phyloP scores from a whole-genome alignment of 2,888 invertebrate genomes.

The Epiperipatus broadwayi region DNA sequence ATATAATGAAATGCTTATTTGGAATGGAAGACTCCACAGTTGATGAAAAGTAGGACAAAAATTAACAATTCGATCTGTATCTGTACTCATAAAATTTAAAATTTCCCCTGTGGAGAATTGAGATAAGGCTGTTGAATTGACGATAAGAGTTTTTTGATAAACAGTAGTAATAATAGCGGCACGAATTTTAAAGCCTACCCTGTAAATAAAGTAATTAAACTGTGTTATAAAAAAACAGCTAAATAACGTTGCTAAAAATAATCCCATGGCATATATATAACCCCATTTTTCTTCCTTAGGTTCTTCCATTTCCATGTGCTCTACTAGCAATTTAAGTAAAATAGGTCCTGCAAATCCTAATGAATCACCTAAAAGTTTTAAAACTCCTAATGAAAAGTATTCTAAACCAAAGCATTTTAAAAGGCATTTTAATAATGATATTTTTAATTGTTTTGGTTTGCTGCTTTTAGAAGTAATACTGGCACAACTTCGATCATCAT shows the following conservation, averaged over 20 bases:
- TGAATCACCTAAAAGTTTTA: constrained; percentile 61
- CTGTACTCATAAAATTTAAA: constrained; percentile 89
- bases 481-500: background rate
- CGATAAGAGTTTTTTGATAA: constrained; percentile 46
- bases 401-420: constrained; percentile 56
- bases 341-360: constrained; percentile 74
- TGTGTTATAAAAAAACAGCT: constrained; percentile 64
- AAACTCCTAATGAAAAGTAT: constrained; percentile 61
- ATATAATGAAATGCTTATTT: constrained; percentile 56
- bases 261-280: constrained; percentile 37
- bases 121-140: constrained; percentile 28
- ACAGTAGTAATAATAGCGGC: constrained; percentile 61
- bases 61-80: constrained; percentile 82
- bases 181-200: constrained; percentile 67
- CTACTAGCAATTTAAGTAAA: constrained; percentile 59
- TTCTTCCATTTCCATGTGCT: constrained; percentile 40
- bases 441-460: no score
- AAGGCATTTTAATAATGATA: constrained; percentile 43
- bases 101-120: constrained; percentile 57
- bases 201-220: constrained; percentile 67
- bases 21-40: constrained; percentile 87
- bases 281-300: constrained; percentile 31
- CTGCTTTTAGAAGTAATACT: background rate
- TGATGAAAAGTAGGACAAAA: constrained; percentile 90
- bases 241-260: constrained; percentile 44